A percentile compares a stretch with the other conserved stretches of the same genome.
Evolutionary conservation across 2,113 vertebrate genomes (phyloP).

Genomic region (Heteronetta atricapilla): DNA sequence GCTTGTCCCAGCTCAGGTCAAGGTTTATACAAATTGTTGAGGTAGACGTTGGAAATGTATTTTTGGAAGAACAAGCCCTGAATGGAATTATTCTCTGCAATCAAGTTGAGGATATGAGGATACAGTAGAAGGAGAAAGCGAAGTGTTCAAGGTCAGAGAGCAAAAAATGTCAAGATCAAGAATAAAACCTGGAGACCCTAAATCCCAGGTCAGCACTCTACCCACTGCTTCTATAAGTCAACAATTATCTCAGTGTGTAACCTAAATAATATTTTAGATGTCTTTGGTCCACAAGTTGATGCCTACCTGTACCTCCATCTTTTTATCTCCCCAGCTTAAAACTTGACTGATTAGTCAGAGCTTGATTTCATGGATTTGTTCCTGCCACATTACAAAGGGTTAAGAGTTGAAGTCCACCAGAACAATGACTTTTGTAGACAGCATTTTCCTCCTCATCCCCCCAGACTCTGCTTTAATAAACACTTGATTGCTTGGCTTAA

Average conservation of each 20-base stretch:
- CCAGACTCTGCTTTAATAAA: conserved; percentile 79
- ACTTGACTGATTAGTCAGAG: not conserved
- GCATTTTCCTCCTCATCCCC: conserved; percentile 40
- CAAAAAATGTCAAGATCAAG: not conserved
- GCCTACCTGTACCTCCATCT: not conserved
- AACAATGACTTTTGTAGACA: not conserved
- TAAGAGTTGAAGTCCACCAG: not conserved
- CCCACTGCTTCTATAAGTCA: not conserved
- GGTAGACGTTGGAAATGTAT: not conserved
- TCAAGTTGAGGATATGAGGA: not conserved
- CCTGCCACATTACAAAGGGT: not conserved
- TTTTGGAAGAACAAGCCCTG: not conserved
- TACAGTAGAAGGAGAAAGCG: not conserved
- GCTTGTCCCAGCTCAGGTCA: not conserved
- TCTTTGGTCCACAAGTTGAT: not conserved
- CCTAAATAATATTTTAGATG: not conserved
- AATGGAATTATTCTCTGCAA: not conserved
- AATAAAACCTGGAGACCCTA: not conserved
- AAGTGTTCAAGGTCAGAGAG: not conserved
- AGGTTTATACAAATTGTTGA: not conserved
- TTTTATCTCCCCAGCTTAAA: not conserved
- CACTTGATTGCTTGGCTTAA: conserved; percentile 78
- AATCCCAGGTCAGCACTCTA: not conserved
- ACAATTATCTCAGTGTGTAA: not conserved
- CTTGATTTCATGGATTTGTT: not conserved